Evolutionary conservation across 2,113 vertebrate genomes (phyloP), one percentile per base, ranked within the genome.

Genomic region (Mionectes macconnelli): DNA sequence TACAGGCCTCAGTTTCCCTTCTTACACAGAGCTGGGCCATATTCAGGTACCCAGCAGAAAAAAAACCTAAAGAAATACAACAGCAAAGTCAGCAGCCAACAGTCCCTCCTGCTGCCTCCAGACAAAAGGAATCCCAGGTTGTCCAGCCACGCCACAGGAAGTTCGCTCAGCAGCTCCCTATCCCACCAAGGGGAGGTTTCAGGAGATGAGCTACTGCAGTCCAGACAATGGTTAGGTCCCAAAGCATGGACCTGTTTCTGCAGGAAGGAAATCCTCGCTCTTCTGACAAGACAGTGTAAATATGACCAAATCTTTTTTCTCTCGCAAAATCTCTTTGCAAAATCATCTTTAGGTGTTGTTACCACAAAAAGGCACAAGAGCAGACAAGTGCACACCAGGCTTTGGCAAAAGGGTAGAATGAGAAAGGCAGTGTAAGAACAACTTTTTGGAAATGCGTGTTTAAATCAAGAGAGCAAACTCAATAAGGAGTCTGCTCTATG

Each of bases 1-100:
- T 53, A 37, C 24, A 0, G 1, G 45, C 28, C 37, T 76, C 1
- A 0, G 30, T 27, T 47, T 12, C 16, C 14, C 9, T 9, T 12
- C 11, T 30, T 68, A 40, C 9, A 7, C 18, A 16, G 16, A 84
- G 23, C 40, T 74, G 66, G n/a, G 78, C 50, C 70, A 40, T 4
- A 12, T 20, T 37, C 37, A 35, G 40, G 27, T 27, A 56, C 16
- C 60, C 70, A 84, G 60, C 30, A 74, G 56, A 60, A 85, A 63
- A 77, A 77, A 56, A 23, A 10, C 14, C 64, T 18, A 10, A 27
- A 59, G 33, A 72, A 68, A 73, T 0, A 50, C 37, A 53, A 22
- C 0, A 53, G 27, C 8, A 3, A 19, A 57, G n/a, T 3, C 60
- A 59, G 23, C 63, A 60, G 23, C 4, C 66, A 79, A 37, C 45